Percentiles rank a stretch among this genome's conserved stretches.
Evolutionary conservation across 1,140 invertebrate genomes (phyloP).

Genomic region (Nilaparvata lugens): DNA sequence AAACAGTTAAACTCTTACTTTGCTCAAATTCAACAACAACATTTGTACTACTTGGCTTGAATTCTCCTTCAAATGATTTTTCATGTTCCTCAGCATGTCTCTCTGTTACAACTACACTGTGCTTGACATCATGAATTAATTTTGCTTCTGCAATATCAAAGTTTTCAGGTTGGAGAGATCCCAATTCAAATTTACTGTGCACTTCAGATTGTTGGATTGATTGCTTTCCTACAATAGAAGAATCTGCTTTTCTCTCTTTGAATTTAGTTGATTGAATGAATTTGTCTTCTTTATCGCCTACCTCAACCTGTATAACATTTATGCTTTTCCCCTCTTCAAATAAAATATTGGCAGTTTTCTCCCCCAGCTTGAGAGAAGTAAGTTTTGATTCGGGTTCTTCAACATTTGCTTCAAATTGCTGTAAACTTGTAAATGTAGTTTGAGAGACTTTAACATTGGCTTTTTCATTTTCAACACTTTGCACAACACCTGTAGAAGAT

Average conservation of each 20-base stretch:
- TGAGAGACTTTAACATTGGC: conserved; percentile 35
- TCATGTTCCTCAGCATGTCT: conserved; percentile 37
- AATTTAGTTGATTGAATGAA: conserved; percentile 26
- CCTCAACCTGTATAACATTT: conserved; percentile 20
- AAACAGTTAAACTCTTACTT: conserved; percentile 30
- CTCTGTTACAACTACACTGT: conserved; percentile 35
- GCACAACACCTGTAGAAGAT: conserved; percentile 31
- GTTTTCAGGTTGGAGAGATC: conserved; percentile 18
- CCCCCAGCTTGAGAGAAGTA: conserved; percentile 27
- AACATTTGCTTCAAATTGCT: conserved; percentile 37
- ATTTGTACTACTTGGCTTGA: conserved; percentile 29
- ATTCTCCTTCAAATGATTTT: conserved; percentile 31
- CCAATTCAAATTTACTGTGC: conserved; percentile 18
- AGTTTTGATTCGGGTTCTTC: conserved; percentile 30
- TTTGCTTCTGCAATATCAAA: conserved; percentile 25
- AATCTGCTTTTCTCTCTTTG: conserved; percentile 28
- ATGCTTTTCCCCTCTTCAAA: conserved; percentile 26
- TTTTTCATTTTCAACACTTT: conserved; percentile 22
- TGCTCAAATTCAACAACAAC: conserved; percentile 34
- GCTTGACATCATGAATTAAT: conserved; percentile 27
- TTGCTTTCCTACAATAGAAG: conserved; percentile 28
- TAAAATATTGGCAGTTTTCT: conserved; percentile 29
- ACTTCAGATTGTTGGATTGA: conserved; percentile 34
- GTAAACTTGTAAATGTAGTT: conserved; percentile 40
- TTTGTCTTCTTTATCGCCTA: conserved; percentile 35